These are phyloP conservation scores for Alfaro cultratus DNA, from an alignment of 2,797 vertebrate species.

Conservation along the genomic window DNA sequence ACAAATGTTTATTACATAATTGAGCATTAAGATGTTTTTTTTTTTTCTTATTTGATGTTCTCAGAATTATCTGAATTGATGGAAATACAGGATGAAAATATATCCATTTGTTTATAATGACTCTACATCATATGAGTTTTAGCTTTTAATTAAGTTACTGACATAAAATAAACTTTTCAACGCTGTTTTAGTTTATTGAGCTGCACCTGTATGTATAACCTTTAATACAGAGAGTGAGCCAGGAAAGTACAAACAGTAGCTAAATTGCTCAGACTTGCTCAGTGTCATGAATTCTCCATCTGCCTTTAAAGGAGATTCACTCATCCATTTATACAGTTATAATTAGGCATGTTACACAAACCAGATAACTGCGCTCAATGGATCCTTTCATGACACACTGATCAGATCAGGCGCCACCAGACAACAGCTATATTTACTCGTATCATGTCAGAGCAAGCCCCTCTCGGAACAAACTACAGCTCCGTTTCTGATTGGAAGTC, in stretches of 20 bases:
- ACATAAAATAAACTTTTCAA: background rate
- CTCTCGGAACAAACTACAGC: slow-evolving; percentile 66
- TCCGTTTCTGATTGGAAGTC: slow-evolving; percentile 64
- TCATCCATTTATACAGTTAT: slow-evolving; percentile 68
- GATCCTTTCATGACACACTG: slow-evolving; percentile 70
- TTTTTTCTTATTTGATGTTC: background rate
- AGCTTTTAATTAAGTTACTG: background rate
- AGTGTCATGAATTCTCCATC: slow-evolving; percentile 54
- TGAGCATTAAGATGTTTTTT: background rate
- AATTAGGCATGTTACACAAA: slow-evolving; percentile 75
- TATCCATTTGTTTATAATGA: background rate
- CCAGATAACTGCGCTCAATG: slow-evolving; percentile 73
- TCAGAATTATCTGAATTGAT: background rate
- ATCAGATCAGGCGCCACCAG: slow-evolving; percentile 67
- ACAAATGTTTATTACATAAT: background rate
- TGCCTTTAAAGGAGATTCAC: slow-evolving; percentile 58
- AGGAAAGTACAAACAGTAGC: slow-evolving; percentile 9
- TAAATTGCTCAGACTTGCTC: slow-evolving; percentile 35
- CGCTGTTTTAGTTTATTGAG: background rate
- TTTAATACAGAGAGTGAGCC: slow-evolving; percentile 11
- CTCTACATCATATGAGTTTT: background rate
- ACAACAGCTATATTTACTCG: slow-evolving; percentile 75
- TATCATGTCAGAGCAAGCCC: slow-evolving; percentile 73
- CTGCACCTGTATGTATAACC: slow-evolving; percentile 7
- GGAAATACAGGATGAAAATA: background rate